Evolutionary conservation across 2,888 invertebrate genomes (phyloP), one percentile per base, ranked within the genome.

Genomic region (Antheraea yamamai): DNA sequence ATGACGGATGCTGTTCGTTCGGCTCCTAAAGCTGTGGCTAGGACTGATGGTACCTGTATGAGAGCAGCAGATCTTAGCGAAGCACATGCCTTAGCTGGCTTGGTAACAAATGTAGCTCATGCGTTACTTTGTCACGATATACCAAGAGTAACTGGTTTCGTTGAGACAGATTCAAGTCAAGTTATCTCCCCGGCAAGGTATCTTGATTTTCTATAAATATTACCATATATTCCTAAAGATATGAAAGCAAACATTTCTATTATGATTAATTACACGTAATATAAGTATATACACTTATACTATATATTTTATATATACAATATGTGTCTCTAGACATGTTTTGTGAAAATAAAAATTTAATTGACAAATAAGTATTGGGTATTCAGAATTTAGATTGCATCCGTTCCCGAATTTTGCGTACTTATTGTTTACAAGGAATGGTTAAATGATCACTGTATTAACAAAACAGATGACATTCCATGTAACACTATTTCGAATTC

Each of bases 111-210:
- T 76, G 91, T 94, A 18, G 89, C 93, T 0, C 88, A 91, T 77
- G 94, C 90, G 0, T 79, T 93, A 10, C 78, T 93, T 10, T 93
- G 94, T 79, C 83, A 89, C 14, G 92, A 94, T 76, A 77, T 89
- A 14, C 92, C 93, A 0, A 86, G 85, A 77, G 84, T 95, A 10
- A 87, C 92, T 0, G 94, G 92, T 20, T 94, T 89, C 77, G 92
- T 93, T 8, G 93, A 93, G 83, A 90, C 93, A 7, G 89, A 94
- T 73, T 81, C 88, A 1, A 79, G 86, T 73, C 89, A 93, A 83
- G 83, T 92, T 7, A 88, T 95, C 73, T 92, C 93, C 2, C 92
- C 93, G 20, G 90, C 93, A 73, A 92, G 90, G 94, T 94, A 80
- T 83, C 77, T 79, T 79, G 18, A 30, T 26, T 66, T 14, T 6